Evolutionary conservation across 2,113 vertebrate genomes (phyloP).

Genomic region (Hippotragus niger): DNA sequence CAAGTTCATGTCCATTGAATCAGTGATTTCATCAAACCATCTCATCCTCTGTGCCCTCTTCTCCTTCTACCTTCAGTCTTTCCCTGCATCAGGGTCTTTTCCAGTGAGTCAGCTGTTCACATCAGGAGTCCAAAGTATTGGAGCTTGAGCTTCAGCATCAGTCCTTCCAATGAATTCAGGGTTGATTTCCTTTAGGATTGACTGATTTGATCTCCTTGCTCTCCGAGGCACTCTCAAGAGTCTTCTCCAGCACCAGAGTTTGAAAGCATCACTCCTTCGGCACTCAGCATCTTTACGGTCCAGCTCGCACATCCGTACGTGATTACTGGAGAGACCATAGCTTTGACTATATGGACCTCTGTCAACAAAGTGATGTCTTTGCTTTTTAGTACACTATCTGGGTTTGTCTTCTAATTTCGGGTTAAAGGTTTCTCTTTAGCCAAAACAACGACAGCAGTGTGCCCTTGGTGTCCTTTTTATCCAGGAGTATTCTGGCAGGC

Average conservation of each 20-base stretch:
- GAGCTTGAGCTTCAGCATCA: neutral
- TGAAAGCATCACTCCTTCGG: neutral
- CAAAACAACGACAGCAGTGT: neutral
- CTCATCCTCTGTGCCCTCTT: neutral
- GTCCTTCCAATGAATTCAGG: neutral
- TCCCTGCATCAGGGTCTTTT: neutral
- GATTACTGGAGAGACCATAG: neutral
- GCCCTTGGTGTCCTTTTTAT: neutral
- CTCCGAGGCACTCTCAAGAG: neutral
- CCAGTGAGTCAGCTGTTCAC: neutral
- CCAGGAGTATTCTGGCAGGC: neutral
- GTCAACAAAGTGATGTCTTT: neutral
- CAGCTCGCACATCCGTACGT: neutral
- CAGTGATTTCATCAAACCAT: neutral
- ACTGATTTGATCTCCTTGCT: neutral
- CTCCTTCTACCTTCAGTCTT: neutral
- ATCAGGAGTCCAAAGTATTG: neutral
- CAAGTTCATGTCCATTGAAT: neutral
- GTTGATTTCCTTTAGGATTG: neutral
- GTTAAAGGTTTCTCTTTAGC: neutral
- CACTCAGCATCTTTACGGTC: neutral
- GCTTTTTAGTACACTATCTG: neutral
- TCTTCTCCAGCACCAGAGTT: neutral
- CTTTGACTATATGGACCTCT: neutral
- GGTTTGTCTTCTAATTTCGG: neutral